Evolutionary conservation across 2,888 invertebrate genomes (phyloP).

Genomic region (Cataglyphis altisquamis): DNA sequence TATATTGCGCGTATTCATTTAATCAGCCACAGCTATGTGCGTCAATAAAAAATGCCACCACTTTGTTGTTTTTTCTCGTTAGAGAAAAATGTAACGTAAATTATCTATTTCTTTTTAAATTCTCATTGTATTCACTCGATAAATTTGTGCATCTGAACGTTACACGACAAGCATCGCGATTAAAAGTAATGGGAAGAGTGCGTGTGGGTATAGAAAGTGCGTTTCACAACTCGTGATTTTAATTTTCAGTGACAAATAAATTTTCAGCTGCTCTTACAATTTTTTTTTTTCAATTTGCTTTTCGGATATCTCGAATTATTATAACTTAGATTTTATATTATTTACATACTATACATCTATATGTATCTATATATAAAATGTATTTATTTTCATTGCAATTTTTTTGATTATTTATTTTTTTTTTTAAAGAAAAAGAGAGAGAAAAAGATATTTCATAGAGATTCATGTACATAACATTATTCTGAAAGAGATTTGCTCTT

Average conservation of each 20-base stretch:
- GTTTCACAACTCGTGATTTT: not conserved
- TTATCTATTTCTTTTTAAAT: not conserved
- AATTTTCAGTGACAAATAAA: not conserved
- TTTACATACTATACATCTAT: not conserved
- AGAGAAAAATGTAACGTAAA: not conserved
- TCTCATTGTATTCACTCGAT: not conserved
- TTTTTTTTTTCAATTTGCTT: not conserved
- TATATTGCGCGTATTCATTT: not conserved
- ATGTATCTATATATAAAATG: not conserved
- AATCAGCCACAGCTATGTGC: not conserved
- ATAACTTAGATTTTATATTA: not conserved
- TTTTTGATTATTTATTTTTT: conserved; percentile 4
- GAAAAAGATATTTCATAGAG: not conserved
- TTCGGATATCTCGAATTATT: not conserved
- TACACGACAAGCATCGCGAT: not conserved
- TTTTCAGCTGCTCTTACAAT: not conserved
- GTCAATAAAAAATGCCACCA: not conserved
- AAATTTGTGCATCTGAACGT: not conserved
- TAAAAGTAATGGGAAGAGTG: not conserved
- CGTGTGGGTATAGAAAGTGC: not conserved
- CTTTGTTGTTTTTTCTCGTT: not conserved
- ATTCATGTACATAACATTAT: not conserved
- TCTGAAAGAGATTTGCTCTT: not conserved
- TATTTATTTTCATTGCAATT: not conserved
- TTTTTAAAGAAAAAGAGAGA: not conserved